A percentile compares a stretch with the other conserved stretches of the same genome.
These are phyloP conservation scores for Oreotrochilus melanogaster DNA, from an alignment of 2,113 vertebrate genomes.

Conservation along the genomic window DNA sequence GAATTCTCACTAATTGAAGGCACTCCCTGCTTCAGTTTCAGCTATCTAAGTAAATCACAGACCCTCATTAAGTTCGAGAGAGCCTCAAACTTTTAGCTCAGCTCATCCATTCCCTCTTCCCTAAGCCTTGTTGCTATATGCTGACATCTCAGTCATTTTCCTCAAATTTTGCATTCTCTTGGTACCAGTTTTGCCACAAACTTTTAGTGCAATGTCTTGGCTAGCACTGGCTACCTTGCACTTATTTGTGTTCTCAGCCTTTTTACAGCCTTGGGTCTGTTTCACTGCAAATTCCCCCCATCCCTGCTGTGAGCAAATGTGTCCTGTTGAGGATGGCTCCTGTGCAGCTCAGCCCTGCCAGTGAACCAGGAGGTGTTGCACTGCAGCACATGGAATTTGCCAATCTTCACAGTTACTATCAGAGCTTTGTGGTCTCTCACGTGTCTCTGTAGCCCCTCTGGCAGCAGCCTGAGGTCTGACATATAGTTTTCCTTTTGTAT, in stretches of 20 bases:
- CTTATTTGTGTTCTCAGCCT: neutral
- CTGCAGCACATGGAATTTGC: neutral
- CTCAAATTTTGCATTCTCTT: neutral
- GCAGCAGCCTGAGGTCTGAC: neutral
- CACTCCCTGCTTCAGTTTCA: neutral
- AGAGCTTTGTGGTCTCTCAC: neutral
- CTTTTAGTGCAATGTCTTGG: accelerated
- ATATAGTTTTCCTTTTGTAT: neutral
- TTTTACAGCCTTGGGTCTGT: neutral
- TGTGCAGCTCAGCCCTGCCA: neutral
- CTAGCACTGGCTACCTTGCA: neutral
- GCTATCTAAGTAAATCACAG: neutral
- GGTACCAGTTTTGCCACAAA: neutral
- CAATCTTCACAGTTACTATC: neutral
- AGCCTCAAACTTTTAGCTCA: neutral
- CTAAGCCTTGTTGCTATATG: neutral
- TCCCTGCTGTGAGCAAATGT: accelerated
- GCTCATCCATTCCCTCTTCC: neutral
- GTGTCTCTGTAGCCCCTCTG: neutral
- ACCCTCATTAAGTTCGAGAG: neutral
- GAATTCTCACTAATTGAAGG: neutral
- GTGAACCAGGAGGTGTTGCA: neutral
- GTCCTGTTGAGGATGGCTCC: neutral
- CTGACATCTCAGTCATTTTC: neutral
- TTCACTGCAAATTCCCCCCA: neutral